Conservation (phyloP, 2,888 invertebrate species). For the Dasysyrphus albostriatus region DNA sequence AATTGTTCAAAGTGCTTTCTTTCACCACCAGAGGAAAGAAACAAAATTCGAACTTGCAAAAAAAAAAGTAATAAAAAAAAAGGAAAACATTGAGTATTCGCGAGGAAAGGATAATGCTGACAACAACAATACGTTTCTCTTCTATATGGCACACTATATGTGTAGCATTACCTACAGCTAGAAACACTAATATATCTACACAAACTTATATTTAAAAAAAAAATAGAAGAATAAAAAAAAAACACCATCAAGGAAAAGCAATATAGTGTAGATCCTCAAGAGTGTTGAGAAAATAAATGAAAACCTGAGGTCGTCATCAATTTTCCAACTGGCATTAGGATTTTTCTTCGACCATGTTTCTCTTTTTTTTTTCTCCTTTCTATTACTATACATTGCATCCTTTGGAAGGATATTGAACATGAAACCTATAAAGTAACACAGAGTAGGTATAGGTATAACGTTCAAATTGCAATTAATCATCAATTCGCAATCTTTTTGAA, state of each 20-base stretch:
- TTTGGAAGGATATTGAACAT: conserved; percentile 23
- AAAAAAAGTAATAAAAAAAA: conserved; percentile 8
- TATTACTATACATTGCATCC: conserved; percentile 25
- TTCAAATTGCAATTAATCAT: conserved; percentile 67
- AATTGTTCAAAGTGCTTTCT: conserved; percentile 73
- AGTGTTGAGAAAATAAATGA: conserved; percentile 71
- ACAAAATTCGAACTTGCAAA: conserved; percentile 11
- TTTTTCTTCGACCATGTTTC: conserved; percentile 26
- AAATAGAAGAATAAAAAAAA: background rate
- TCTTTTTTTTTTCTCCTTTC: conserved; percentile 4
- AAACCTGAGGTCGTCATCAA: conserved; percentile 74
- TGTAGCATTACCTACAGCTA: background rate
- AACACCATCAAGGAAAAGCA: conserved; percentile 3
- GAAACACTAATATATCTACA: background rate
- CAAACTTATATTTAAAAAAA: conserved; percentile 9
- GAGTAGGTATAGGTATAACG: conserved; percentile 26
- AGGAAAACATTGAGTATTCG: conserved; percentile 18
- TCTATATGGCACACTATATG: background rate
- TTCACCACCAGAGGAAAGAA: conserved; percentile 20
- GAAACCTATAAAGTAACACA: conserved; percentile 18
- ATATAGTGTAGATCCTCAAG: conserved; percentile 38
- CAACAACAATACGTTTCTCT: conserved; percentile 60
- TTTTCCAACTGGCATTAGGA: conserved; percentile 71
- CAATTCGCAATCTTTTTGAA: conserved; percentile 64
- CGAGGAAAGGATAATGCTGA: conserved; percentile 59